These are phyloP conservation scores for Campoletis raptor DNA, from an alignment of 2,888 invertebrate species.

Conservation along the genomic window DNA sequence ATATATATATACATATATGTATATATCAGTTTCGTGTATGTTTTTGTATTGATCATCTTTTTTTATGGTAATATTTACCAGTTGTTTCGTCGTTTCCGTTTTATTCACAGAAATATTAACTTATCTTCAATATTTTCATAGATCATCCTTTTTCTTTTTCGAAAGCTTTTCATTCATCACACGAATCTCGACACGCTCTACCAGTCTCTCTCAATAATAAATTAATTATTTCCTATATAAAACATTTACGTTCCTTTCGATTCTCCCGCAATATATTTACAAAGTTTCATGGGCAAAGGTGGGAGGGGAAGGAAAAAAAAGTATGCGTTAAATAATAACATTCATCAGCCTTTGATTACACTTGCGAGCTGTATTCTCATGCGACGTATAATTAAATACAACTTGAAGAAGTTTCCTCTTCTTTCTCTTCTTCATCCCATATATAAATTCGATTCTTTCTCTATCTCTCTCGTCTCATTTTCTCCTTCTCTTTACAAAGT, in stretches of 20 bases:
- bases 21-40: slow-evolving; percentile 62
- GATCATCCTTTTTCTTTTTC: slow-evolving; percentile 57
- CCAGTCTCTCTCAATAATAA: slow-evolving; percentile 78
- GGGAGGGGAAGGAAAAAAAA: slow-evolving; percentile 67
- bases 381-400: slow-evolving; percentile 67
- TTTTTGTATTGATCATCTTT: slow-evolving; percentile 35
- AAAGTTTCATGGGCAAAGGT: slow-evolving; percentile 70
- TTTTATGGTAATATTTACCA: slow-evolving; percentile 46
- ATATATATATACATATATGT: slow-evolving; percentile 67
- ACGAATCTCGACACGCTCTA: slow-evolving; percentile 46
- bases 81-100: slow-evolving; percentile 31
- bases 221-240: slow-evolving; percentile 83
- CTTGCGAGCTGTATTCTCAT: slow-evolving; percentile 69
- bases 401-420: slow-evolving; percentile 44
- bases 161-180: slow-evolving; percentile 58
- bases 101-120: slow-evolving; percentile 43
- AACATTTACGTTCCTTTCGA: slow-evolving; percentile 77
- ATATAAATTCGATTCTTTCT: slow-evolving; percentile 44
- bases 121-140: slow-evolving; percentile 56
- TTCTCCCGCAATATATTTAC: slow-evolving; percentile 81
- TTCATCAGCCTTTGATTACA: slow-evolving; percentile 71
- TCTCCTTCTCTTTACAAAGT: slow-evolving; percentile 43
- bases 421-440: slow-evolving; percentile 27
- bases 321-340: slow-evolving; percentile 73
- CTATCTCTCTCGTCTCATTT: slow-evolving; percentile 17